A percentile compares a stretch with the other conserved stretches of the same genome.
phyloP scores from a whole-genome alignment of 2,888 invertebrate species.

The Peribatodes rhomboidaria region DNA sequence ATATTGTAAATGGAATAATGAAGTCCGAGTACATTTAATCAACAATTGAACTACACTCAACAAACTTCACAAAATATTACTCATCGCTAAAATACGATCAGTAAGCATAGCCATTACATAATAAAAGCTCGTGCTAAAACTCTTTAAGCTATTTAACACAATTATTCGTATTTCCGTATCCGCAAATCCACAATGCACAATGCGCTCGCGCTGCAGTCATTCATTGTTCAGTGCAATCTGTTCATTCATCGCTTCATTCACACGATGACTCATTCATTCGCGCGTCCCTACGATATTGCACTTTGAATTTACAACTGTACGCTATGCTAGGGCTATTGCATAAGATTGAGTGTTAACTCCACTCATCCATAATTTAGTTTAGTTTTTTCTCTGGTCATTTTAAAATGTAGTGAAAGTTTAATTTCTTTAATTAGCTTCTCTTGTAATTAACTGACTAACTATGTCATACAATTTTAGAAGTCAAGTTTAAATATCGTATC shows the following conservation, averaged over 20 bases:
- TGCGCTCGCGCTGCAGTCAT: conserved; percentile 13
- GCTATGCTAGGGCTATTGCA: conserved; percentile 1
- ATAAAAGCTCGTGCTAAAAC: not conserved
- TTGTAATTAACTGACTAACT: too few species aligned
- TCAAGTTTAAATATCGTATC: too few species aligned
- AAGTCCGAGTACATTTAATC: too few species aligned
- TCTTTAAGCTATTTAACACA: conserved; percentile 21
- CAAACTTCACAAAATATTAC: not conserved
- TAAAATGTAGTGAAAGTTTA: too few species aligned
- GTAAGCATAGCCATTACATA: not conserved
- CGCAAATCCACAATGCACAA: conserved; percentile 31
- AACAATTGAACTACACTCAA: too few species aligned
- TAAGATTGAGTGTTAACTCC: not conserved
- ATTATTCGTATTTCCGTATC: conserved; percentile 27
- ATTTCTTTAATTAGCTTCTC: too few species aligned
- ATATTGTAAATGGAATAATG: too few species aligned
- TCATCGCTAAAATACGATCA: not conserved
- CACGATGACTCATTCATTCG: conserved; percentile 31
- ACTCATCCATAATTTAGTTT: not conserved
- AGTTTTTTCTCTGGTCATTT: not conserved
- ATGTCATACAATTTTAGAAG: too few species aligned
- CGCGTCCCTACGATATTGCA: conserved; percentile 23
- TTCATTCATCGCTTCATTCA: conserved; percentile 34
- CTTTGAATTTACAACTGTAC: conserved; percentile 20
- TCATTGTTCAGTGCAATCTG: conserved; percentile 27